Evolutionary conservation across 1,140 invertebrate genomes (phyloP), one percentile per base, ranked within the genome.

Genomic region (Drosophila hydei): DNA sequence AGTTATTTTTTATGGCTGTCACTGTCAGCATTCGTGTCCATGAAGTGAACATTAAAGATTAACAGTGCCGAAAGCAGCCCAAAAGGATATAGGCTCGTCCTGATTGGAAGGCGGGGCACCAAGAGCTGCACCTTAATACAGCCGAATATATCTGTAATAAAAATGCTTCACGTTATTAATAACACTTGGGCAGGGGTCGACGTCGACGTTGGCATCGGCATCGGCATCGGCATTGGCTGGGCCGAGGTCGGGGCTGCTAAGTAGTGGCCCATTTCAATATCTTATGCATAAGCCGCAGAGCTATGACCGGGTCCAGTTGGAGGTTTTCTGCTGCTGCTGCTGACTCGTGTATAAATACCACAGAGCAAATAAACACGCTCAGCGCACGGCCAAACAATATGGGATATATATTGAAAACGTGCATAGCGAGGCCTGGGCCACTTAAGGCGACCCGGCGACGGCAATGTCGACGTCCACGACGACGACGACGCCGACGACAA

Each of bases 391-490:
- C 81, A 87, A 85, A 85, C 81, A 85, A 85, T 85, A 85, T 85
- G 83, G 87, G 81, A 85, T 87, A 77, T 77, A 85, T 85, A 85
- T 85, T 85, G 81, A 85, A 85, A 85, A 85, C 81, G 81, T 85
- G 81, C 81, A 85, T 81, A 48, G 70, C 50, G 27, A 59, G 19
- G 14, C 38, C 51, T 33, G 55, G 59, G 70, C 73, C 80, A 85
- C 80, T 87, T 87, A 87, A 80, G 74, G 65, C 74, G 60, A 70
- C 52, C 73, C 59, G 60, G 60, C 60, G 54, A 72, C 38, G 11
- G 47, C 1, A 23, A 45, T 25, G 40, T 8, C 48, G 55, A 45
- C 38, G 42, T 3, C 19, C 19, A 45, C 36, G 40, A 8, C 48
- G 55, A 45, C 38, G 42, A 9, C 19, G 43, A 47, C 43, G 19